Percentiles rank a stretch among this genome's conserved stretches.
phyloP scores from a whole-genome alignment of 2,888 invertebrate species.

The Halocaridina rubra region DNA sequence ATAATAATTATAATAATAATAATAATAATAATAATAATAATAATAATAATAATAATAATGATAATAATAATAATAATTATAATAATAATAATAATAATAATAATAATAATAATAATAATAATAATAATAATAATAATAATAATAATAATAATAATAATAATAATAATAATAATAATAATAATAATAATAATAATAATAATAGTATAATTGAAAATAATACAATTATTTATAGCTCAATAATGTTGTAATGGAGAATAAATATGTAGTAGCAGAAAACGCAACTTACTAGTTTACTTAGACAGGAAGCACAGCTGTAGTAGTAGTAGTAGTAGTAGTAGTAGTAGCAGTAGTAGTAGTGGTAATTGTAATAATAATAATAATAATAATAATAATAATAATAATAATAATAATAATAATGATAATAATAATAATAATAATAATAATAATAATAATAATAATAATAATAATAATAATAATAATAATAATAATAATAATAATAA shows the following conservation, averaged over 20 bases:
- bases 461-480: not conserved
- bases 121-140: conserved; percentile 11
- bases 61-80: not conserved
- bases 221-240: not conserved
- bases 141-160: not conserved
- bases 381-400: not conserved
- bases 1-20: conserved; percentile 2
- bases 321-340: not conserved
- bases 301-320: not conserved
- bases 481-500: not conserved
- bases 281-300: not conserved
- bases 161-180: conserved; percentile 1
- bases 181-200: not conserved
- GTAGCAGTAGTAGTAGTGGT: not conserved
- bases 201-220: conserved; percentile 1
- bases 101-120: conserved; percentile 9
- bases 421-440: conserved; percentile 1
- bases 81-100: conserved; percentile 1
- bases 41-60: not conserved
- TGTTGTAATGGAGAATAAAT: not conserved
- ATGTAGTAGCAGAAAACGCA: not conserved
- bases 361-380: not conserved
- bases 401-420: not conserved
- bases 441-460: not conserved
- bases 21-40: not conserved